phyloP scores from a whole-genome alignment of 2,888 invertebrate species.

The Alloplasta piceator region DNA sequence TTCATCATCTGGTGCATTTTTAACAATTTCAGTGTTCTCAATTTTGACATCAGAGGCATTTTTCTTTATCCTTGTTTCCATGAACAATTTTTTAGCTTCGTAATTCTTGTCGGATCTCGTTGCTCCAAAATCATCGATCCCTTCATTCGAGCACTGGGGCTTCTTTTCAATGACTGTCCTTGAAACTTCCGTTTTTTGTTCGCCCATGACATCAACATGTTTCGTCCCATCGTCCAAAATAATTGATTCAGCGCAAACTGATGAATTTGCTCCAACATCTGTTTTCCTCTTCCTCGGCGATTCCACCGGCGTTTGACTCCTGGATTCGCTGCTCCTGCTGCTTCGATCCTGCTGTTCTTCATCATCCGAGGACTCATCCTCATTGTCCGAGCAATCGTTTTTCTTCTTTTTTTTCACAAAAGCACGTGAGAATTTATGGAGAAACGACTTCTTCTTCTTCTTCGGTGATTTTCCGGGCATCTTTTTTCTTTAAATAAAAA shows the following conservation, averaged over 20 bases:
- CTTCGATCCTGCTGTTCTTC: constrained; percentile 15
- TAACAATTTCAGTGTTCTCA: background rate
- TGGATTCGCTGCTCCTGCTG: constrained; percentile 19
- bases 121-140: background rate
- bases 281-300: constrained; percentile 33
- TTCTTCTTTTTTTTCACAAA: constrained; percentile 38
- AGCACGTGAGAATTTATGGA: constrained; percentile 46
- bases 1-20: constrained; percentile 5
- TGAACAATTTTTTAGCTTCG: constrained; percentile 50
- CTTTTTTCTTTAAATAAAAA: background rate
- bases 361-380: constrained; percentile 19
- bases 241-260: too few relatives aligned
- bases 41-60: background rate
- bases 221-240: background rate
- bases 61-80: constrained; percentile 29
- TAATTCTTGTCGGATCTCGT: constrained; percentile 55
- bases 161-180: background rate
- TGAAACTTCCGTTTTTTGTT: background rate
- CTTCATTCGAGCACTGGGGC: background rate
- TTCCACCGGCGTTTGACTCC: constrained; percentile 37
- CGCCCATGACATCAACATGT: background rate
- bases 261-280: constrained; percentile 14
- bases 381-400: too few relatives aligned
- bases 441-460: constrained; percentile 56
- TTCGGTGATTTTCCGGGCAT: constrained; percentile 43